These are phyloP conservation scores for Chrysomela aeneicollis DNA, from an alignment of 2,888 invertebrate species.

Conservation along the genomic window DNA sequence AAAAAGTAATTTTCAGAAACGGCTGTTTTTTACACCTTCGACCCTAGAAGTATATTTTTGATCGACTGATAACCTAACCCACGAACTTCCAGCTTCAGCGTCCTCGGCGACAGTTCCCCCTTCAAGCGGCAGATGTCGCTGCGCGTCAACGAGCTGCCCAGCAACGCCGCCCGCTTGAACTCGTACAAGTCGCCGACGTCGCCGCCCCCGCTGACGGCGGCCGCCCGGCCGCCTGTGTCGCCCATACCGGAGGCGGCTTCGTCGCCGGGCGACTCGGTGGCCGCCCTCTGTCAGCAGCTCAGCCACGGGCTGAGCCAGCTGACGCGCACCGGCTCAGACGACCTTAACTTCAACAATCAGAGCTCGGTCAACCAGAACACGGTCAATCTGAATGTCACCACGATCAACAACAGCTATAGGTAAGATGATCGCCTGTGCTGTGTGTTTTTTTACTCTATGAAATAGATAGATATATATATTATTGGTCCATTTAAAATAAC, in stretches of 20 bases:
- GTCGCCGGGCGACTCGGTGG: slow-evolving; percentile 73
- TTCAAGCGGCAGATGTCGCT: slow-evolving; percentile 97
- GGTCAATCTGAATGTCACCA: slow-evolving; percentile 56
- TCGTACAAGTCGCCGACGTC: slow-evolving; percentile 56
- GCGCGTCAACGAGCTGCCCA: slow-evolving; percentile 93
- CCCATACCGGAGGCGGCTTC: slow-evolving; percentile 75
- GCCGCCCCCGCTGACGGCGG: slow-evolving; percentile 39
- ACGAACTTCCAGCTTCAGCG: slow-evolving; percentile 72
- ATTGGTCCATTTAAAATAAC: no score
- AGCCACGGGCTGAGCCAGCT: slow-evolving; percentile 73
- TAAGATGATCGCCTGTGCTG: no score
- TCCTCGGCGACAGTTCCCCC: slow-evolving; percentile 80
- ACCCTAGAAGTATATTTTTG: no score
- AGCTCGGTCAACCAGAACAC: slow-evolving; percentile 67
- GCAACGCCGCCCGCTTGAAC: slow-evolving; percentile 84
- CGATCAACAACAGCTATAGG: slow-evolving; percentile 34
- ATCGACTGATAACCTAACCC: no score
- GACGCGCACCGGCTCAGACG: slow-evolving; percentile 67
- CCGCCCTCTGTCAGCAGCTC: slow-evolving; percentile 80
- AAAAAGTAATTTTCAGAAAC: no score
- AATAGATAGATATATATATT: no score
- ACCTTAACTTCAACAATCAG: slow-evolving; percentile 67
- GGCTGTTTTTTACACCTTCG: no score
- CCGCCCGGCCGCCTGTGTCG: slow-evolving; percentile 67
- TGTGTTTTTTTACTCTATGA: no score